These are phyloP conservation scores for Cephus runcator DNA, from an alignment of 2,888 invertebrate genomes.

Conservation along the genomic window DNA sequence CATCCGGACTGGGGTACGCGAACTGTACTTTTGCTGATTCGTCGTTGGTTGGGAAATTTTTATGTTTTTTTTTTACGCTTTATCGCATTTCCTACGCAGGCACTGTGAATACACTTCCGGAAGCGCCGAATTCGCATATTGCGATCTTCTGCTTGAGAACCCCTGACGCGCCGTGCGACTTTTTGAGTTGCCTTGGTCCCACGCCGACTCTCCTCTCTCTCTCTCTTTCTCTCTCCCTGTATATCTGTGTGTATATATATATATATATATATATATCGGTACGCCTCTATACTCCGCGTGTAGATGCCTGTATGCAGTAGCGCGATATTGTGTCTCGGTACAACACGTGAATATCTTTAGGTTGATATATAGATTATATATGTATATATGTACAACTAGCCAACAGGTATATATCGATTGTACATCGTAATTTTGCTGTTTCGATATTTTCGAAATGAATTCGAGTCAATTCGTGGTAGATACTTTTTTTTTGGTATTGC, in stretches of 20 bases:
- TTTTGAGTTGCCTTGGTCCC: conserved; percentile 62
- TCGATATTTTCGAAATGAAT: neutral
- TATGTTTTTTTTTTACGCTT: neutral
- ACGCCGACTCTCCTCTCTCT: conserved; percentile 49
- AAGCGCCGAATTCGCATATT: neutral
- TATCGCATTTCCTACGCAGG: neutral
- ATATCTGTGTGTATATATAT: conserved; percentile 19
- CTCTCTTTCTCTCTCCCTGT: neutral
- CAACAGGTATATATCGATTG: neutral
- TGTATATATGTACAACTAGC: neutral
- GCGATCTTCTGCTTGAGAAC: conserved; percentile 48
- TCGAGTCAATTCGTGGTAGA: too few relatives aligned
- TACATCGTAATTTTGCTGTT: neutral
- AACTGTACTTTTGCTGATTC: neutral
- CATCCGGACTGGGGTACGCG: neutral
- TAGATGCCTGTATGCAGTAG: conserved; percentile 14
- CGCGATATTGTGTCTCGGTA: conserved; percentile 25
- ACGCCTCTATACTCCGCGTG: neutral
- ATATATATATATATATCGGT: conserved; percentile 4
- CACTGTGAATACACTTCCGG: neutral
- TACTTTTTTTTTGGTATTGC: neutral
- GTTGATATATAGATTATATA: neutral
- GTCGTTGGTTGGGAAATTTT: neutral
- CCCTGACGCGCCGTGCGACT: conserved; percentile 62
- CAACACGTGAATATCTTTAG: conserved; percentile 7